A percentile compares a stretch with the other conserved stretches of the same genome.
Evolutionary conservation across 2,888 invertebrate genomes (phyloP).

Genomic region (Macropis europaea): DNA sequence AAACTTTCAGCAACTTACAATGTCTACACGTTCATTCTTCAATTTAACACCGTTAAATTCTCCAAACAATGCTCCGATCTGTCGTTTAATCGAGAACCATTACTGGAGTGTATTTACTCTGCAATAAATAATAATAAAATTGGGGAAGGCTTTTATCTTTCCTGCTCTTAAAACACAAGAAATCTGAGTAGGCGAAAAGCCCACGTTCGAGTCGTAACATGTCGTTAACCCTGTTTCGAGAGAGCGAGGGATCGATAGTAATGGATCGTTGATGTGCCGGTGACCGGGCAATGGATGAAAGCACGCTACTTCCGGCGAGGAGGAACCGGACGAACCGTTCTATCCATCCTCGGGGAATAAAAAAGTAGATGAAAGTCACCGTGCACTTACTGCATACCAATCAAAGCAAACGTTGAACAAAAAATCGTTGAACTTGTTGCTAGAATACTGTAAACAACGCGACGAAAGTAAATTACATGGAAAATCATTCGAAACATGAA

Average conservation of each 20-base stretch:
- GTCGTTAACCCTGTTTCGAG: conserved; percentile 54
- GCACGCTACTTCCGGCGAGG: conserved; percentile 42
- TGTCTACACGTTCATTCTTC: too few relatives aligned
- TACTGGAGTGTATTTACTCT: too few relatives aligned
- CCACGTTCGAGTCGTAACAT: conserved; percentile 24
- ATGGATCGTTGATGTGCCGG: conserved; percentile 57
- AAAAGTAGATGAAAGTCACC: conserved; percentile 29
- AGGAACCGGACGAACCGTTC: conserved; percentile 20
- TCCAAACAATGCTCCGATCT: too few relatives aligned
- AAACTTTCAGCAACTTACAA: too few relatives aligned
- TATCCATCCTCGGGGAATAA: conserved; percentile 21
- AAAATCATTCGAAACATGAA: background rate
- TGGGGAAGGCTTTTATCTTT: too few relatives aligned
- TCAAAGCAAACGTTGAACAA: conserved; percentile 13
- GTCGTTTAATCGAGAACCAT: too few relatives aligned
- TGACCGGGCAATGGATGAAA: conserved; percentile 60
- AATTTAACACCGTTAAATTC: too few relatives aligned
- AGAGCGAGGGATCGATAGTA: conserved; percentile 51
- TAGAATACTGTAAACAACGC: conserved; percentile 6
- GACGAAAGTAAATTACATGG: background rate
- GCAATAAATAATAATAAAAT: too few relatives aligned
- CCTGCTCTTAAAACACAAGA: background rate
- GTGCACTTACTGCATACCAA: conserved; percentile 15
- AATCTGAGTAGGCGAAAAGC: background rate
- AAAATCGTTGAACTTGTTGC: conserved; percentile 47